These are phyloP conservation scores for Nowickia ferox DNA, from an alignment of 2,888 invertebrate genomes.

Conservation along the genomic window DNA sequence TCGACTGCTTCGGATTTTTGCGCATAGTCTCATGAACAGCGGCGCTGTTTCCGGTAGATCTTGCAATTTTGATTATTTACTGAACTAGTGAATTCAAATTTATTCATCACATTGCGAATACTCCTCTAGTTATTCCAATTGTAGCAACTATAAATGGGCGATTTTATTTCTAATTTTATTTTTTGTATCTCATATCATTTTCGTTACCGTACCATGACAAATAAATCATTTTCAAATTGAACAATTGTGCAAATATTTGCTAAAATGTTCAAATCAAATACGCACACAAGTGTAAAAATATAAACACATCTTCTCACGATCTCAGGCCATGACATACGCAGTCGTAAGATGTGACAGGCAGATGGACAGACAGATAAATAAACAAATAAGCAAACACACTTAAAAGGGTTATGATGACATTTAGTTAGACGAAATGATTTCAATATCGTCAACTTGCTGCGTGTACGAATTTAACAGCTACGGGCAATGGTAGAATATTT, in stretches of 20 bases:
- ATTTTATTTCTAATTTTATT: too few species aligned
- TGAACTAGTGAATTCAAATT: too few species aligned
- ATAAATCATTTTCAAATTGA: constrained; percentile 74
- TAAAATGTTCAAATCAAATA: constrained; percentile 48
- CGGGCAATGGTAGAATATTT: not conserved
- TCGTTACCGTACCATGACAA: constrained; percentile 62
- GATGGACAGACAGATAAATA: constrained; percentile 1
- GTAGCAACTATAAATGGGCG: not conserved
- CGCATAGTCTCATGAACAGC: too few species aligned
- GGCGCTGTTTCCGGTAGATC: too few species aligned
- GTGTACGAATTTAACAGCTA: not conserved
- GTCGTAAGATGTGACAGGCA: not conserved
- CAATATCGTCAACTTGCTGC: constrained; percentile 26
- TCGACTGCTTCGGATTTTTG: too few species aligned
- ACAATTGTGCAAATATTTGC: constrained; percentile 72
- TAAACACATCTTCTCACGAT: not conserved
- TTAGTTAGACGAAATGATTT: constrained; percentile 58
- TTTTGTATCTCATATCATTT: constrained; percentile 46
- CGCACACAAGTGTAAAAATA: constrained; percentile 10
- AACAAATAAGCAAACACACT: not conserved
- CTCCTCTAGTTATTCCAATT: too few species aligned
- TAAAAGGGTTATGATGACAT: constrained; percentile 40
- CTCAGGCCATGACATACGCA: not conserved
- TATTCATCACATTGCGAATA: too few species aligned
- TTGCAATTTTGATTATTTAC: too few species aligned